These are phyloP conservation scores for Acheta domesticus DNA, from an alignment of 2,888 invertebrate genomes.

Conservation along the genomic window DNA sequence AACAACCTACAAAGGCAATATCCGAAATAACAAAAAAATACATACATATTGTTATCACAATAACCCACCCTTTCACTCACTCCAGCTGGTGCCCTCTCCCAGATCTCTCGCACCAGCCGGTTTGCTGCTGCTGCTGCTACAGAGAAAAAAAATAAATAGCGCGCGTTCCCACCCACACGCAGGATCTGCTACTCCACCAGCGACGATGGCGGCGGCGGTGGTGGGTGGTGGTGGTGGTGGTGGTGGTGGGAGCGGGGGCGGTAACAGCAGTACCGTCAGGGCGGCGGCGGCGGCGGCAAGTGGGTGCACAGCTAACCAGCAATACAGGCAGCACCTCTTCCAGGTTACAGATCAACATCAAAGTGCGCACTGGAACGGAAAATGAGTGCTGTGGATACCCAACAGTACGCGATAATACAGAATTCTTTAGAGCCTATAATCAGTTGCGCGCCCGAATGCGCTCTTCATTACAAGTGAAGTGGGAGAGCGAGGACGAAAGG, in stretches of 20 bases:
- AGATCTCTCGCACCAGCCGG: too few species aligned
- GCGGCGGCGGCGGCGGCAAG: not conserved
- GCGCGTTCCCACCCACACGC: too few species aligned
- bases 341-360: constrained; percentile 18
- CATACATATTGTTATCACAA: too few species aligned
- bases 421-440: constrained; percentile 18
- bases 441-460: constrained; percentile 3
- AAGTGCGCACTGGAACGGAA: constrained; percentile 8
- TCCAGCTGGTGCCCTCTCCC: too few species aligned
- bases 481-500: not conserved
- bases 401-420: constrained; percentile 18
- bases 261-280: not conserved
- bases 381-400: constrained; percentile 6
- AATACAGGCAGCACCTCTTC: constrained; percentile 18
- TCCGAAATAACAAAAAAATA: too few species aligned
- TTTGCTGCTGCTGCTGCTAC: too few species aligned
- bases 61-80: too few species aligned
- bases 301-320: not conserved
- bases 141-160: too few species aligned
- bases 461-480: constrained; percentile 18
- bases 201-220: too few species aligned
- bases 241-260: not conserved
- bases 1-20: too few species aligned
- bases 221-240: too few species aligned
- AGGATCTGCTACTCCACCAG: too few species aligned